These are phyloP conservation scores for Callinectes sapidus DNA, from an alignment of 2,888 invertebrate genomes.

Conservation along the genomic window DNA sequence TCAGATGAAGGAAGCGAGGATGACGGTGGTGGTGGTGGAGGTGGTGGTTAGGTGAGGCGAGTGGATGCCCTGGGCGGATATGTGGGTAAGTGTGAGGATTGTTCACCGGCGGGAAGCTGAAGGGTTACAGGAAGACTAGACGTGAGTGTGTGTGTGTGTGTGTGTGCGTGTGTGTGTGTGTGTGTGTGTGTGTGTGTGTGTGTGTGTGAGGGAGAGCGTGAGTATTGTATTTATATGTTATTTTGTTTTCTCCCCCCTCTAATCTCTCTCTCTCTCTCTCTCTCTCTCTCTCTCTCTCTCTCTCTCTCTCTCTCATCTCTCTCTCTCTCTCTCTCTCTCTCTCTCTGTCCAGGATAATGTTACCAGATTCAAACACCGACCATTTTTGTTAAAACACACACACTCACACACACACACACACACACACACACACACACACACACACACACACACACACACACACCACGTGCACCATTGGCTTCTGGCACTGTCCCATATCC, in stretches of 20 bases:
- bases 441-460: background rate
- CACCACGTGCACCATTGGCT: no score
- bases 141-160: background rate
- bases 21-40: background rate
- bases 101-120: background rate
- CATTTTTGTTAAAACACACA: background rate
- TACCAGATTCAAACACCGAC: background rate
- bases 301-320: conserved; percentile 47
- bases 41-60: background rate
- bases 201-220: no score
- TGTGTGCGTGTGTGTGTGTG: no score
- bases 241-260: no score
- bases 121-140: background rate
- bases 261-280: conserved; percentile 39
- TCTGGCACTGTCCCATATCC: no score
- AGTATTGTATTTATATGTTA: no score
- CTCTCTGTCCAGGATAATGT: background rate
- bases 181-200: background rate
- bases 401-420: background rate
- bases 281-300: conserved; percentile 46
- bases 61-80: background rate
- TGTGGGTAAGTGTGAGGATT: background rate
- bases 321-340: conserved; percentile 46
- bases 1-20: background rate
- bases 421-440: no score